Evolutionary conservation across 2,113 vertebrate species (phyloP).

Genomic region (Panurus biarmicus): DNA sequence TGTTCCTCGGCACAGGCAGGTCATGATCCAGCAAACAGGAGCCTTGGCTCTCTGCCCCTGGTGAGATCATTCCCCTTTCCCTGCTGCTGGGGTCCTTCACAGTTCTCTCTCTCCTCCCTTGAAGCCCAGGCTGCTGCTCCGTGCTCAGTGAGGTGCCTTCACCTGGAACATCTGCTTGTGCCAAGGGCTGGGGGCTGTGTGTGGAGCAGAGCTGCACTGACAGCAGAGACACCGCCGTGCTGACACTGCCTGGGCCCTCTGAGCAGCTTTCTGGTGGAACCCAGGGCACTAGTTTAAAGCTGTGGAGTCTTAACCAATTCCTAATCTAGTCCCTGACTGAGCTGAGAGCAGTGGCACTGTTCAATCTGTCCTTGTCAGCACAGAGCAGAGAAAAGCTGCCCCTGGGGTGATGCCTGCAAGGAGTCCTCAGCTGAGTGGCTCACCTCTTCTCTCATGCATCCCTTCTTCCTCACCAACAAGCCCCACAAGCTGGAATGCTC

Average conservation of each 20-base stretch:
- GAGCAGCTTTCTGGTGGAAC: neutral
- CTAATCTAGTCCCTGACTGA: neutral
- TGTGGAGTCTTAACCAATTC: neutral
- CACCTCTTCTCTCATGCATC: neutral
- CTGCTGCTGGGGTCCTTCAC: neutral
- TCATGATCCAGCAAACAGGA: neutral
- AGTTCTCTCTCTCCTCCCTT: neutral
- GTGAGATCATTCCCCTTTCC: neutral
- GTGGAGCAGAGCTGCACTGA: neutral
- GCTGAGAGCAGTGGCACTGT: neutral
- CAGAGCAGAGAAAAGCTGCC: neutral
- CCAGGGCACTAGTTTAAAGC: neutral
- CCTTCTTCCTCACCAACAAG: neutral
- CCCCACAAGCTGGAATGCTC: neutral
- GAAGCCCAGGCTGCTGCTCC: neutral
- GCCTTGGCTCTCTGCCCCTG: neutral
- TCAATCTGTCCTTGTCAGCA: neutral
- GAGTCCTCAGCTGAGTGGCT: neutral
- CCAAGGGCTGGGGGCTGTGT: too few relatives aligned
- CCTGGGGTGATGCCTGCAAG: neutral
- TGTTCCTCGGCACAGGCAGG: rapidly evolving
- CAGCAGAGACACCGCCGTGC: rapidly evolving
- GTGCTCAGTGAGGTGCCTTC: neutral
- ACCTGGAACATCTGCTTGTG: rapidly evolving
- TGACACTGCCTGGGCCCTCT: neutral